These are phyloP conservation scores for Pomatorhinus ruficollis DNA, from an alignment of 2,113 vertebrate species.

Conservation along the genomic window DNA sequence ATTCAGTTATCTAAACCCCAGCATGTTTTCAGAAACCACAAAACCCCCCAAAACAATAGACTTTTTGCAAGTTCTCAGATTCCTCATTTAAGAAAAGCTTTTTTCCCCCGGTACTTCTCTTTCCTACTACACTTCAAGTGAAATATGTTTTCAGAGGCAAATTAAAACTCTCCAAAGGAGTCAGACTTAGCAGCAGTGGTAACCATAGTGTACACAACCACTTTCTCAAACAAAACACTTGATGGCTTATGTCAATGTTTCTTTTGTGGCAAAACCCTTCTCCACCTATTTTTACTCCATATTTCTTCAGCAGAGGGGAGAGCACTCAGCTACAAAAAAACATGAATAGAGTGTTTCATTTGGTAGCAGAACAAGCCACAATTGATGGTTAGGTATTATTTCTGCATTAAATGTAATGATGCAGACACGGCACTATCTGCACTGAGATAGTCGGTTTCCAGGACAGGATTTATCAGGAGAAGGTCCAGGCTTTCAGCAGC, in stretches of 20 bases:
- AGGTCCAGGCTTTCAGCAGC: constrained; percentile 46
- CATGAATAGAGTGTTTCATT: constrained; percentile 17
- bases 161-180: constrained; percentile 22
- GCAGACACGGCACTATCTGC: background rate
- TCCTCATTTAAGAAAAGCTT: background rate
- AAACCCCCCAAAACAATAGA: background rate
- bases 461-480: constrained; percentile 13
- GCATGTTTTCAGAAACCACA: background rate
- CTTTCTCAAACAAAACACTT: constrained; percentile 18
- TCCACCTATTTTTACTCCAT: constrained; percentile 47
- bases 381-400: constrained; percentile 37
- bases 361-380: constrained; percentile 36
- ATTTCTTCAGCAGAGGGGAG: background rate
- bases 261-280: constrained; percentile 54
- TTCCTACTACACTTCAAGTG: accelerated
- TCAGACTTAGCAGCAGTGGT: background rate
- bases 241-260: constrained; percentile 48
- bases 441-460: constrained; percentile 27
- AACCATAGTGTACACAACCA: background rate
- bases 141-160: background rate
- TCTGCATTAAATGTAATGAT: constrained; percentile 38
- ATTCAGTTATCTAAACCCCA: constrained; percentile 17
- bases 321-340: background rate
- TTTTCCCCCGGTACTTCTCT: background rate
- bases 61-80: background rate